Evolutionary conservation across 2,888 invertebrate genomes (phyloP), one percentile per base, ranked within the genome.

Genomic region (Netelia fuscicornis): DNA sequence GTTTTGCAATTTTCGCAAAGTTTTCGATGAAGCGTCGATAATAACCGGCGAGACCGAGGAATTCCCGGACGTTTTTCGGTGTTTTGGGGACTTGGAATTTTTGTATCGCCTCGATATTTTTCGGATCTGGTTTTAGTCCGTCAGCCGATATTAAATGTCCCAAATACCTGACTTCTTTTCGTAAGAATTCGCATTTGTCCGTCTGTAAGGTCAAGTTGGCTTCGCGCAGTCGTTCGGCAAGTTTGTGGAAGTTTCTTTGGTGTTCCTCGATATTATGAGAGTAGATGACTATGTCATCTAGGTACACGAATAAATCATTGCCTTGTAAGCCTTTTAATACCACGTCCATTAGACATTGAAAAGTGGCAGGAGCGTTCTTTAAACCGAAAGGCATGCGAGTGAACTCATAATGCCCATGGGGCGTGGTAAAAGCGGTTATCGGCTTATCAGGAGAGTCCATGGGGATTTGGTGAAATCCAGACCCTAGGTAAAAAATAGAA

Each of bases 391-490:
- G 79, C 71, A 64, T 79, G 11, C 71, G 25, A 10, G 48, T 54
- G 48, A 71, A 79, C 10, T 80, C 65, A 8, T 30, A 70, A 10
- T 70, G 56, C 0, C 70, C 54, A n/a, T 70, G 54, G 6, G 79
- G 79, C 10, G 79, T 81, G 0, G 81, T 75, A 25, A 86, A 79
- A 5, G 75, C 80, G 0, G 81, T 84, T 13, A 85, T 80, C 2
- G 67, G 60, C 30, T 58, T 62, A 25, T 75, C 70, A 6, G 76
- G 54, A 1, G 42, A 44, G 3, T 67, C 67, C 62, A 84, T 78
- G 1, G 87, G 86, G 6, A 90, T 88, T 75, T 89, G 88, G 52
- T 90, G 88, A 64, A 87, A 90, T 8, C 89, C 88, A 2, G 81
- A 84, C 0, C 86, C 87, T 0, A 89, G 48, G 62, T 90, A 88